phyloP scores from a whole-genome alignment of 2,797 vertebrate species.

The Lerista edwardsae region DNA sequence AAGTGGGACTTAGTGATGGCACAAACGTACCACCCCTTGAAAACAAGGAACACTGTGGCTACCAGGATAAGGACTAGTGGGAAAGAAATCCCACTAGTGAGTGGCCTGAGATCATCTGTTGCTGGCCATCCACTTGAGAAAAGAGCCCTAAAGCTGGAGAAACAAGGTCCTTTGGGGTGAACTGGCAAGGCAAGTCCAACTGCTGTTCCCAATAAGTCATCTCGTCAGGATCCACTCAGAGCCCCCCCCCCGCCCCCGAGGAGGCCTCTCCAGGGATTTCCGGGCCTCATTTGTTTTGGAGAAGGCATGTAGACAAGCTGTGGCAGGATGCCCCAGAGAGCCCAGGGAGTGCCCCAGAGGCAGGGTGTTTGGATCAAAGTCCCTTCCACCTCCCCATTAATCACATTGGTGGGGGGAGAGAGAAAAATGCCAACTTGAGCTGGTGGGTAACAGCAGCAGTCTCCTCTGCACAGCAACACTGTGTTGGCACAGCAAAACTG shows the following conservation, averaged over 20 bases:
- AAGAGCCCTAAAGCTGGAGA: too few relatives aligned
- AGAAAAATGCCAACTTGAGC: background rate
- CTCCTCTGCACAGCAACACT: background rate
- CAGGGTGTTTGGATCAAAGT: background rate
- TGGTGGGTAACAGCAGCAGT: background rate
- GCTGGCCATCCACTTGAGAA: too few relatives aligned
- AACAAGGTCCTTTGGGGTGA: too few relatives aligned
- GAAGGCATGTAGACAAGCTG: background rate
- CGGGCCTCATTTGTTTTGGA: background rate
- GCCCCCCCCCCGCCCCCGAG: too few relatives aligned
- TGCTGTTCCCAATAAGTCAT: accelerated
- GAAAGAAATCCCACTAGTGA: too few relatives aligned
- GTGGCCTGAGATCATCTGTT: too few relatives aligned
- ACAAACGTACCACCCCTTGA: too few relatives aligned
- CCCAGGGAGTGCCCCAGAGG: background rate
- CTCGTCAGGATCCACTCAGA: background rate
- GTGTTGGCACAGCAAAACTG: background rate
- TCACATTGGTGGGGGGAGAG: background rate
- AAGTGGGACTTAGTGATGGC: too few relatives aligned
- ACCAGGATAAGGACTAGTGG: too few relatives aligned
- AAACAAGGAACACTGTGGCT: too few relatives aligned
- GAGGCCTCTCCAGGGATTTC: background rate
- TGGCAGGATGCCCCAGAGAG: background rate
- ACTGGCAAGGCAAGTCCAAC: too few relatives aligned
- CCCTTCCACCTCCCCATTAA: background rate